phyloP scores from a whole-genome alignment of 2,113 vertebrate species.

The Lasiurus borealis region DNA sequence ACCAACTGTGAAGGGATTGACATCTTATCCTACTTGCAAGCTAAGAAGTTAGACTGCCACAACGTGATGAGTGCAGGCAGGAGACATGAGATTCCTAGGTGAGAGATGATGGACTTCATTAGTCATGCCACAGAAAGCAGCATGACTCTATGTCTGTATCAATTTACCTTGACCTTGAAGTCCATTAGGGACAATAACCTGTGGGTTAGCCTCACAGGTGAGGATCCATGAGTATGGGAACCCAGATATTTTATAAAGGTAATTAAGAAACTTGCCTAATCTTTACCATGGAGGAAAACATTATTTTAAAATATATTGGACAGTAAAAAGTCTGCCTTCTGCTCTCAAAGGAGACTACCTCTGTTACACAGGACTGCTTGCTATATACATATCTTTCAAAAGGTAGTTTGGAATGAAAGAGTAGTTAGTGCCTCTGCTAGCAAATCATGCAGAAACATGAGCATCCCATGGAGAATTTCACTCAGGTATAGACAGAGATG shows the following conservation, averaged over 20 bases:
- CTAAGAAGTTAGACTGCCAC: background rate
- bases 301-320: background rate
- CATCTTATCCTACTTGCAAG: background rate
- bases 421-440: background rate
- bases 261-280: background rate
- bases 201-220: background rate
- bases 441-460: background rate
- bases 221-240: background rate
- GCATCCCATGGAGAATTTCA: background rate
- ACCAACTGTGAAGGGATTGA: background rate
- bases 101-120: background rate
- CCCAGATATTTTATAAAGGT: background rate
- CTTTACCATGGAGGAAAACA: background rate
- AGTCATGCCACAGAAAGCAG: background rate
- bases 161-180: background rate
- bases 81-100: background rate
- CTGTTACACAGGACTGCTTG: background rate
- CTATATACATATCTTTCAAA: background rate
- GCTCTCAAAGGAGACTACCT: background rate
- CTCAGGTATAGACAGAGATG: background rate
- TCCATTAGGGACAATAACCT: too few relatives aligned
- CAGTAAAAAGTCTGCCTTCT: background rate
- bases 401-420: background rate
- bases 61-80: background rate
- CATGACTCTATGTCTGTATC: background rate